phyloP scores from a whole-genome alignment of 2,113 vertebrate genomes.

The Protobothrops mucrosquamatus region DNA sequence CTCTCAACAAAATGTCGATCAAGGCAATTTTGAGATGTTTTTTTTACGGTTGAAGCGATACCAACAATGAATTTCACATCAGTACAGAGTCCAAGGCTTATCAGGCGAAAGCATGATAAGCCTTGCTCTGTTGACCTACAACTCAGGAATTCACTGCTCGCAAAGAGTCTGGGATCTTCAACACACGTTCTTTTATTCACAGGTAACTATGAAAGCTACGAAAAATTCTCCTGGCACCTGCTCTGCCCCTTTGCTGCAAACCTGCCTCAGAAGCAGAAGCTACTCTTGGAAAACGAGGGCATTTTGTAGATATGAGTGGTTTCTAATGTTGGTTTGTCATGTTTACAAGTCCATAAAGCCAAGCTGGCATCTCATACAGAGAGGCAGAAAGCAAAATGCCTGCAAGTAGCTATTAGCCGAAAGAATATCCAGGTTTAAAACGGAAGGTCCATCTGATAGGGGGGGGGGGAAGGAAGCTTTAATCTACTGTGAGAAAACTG shows the following conservation, averaged over 20 bases:
- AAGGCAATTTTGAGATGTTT: not conserved
- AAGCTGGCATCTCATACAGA: slow-evolving; percentile 38
- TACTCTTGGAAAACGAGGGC: slow-evolving; percentile 30
- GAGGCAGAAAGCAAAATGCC: slow-evolving; percentile 47
- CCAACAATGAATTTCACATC: not conserved
- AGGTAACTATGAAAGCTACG: slow-evolving; percentile 24
- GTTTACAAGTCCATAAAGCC: slow-evolving; percentile 31
- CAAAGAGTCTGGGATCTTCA: not conserved
- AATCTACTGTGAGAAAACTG: slow-evolving; percentile 12
- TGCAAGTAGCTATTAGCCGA: slow-evolving; percentile 31
- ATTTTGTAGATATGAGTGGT: slow-evolving; percentile 31
- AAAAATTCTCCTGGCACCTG: slow-evolving; percentile 1
- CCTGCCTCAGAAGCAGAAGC: slow-evolving; percentile 29
- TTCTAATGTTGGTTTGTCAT: slow-evolving; percentile 41
- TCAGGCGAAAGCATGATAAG: not conserved
- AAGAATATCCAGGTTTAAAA: slow-evolving; percentile 34
- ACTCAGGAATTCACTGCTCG: not conserved
- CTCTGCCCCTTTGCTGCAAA: slow-evolving; percentile 35
- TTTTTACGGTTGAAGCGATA: not conserved
- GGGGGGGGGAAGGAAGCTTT: not conserved
- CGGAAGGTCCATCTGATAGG: slow-evolving; percentile 13
- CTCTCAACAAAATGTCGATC: not conserved
- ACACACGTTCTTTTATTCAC: slow-evolving; percentile 23
- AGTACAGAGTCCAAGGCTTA: not conserved
- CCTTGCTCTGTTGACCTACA: not conserved